phyloP scores from a whole-genome alignment of 2,888 invertebrate species.

The Noctua janthina region DNA sequence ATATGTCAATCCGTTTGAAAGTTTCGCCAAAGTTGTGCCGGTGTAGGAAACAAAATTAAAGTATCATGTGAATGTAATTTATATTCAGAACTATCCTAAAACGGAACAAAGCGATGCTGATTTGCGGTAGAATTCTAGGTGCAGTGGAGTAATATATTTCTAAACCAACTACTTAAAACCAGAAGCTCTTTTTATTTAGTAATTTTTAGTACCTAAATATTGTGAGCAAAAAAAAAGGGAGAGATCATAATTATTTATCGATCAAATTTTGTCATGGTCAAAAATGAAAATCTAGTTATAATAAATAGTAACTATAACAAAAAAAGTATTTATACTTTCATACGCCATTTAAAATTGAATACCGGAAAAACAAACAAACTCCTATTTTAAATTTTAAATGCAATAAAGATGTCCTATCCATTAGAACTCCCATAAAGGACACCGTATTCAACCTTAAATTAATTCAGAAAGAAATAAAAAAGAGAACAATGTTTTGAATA shows the following conservation, averaged over 20 bases:
- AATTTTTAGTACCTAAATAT: not conserved
- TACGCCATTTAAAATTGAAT: slow-evolving; percentile 29
- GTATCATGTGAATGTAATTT: not conserved
- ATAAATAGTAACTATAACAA: slow-evolving; percentile 18
- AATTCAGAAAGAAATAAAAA: slow-evolving; percentile 54
- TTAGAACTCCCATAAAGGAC: slow-evolving; percentile 52
- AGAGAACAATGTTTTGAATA: slow-evolving; percentile 60
- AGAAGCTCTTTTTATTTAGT: not conserved
- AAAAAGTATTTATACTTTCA: not conserved
- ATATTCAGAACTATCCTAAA: not conserved
- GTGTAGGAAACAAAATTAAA: not conserved
- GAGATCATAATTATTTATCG: not conserved
- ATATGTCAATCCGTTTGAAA: too few species aligned
- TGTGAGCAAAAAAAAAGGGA: not conserved
- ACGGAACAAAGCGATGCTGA: not conserved
- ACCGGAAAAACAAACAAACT: slow-evolving; percentile 46
- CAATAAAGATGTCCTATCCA: slow-evolving; percentile 58
- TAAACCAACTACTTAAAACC: not conserved
- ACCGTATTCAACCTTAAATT: slow-evolving; percentile 57
- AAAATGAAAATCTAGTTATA: not conserved
- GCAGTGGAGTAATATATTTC: not conserved
- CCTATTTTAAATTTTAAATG: slow-evolving; percentile 46
- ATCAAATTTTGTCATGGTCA: not conserved
- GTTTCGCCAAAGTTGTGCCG: not conserved
- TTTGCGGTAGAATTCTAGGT: not conserved